Conservation (phyloP, 2,113 vertebrate species). For the Rhabdornis inornatus region DNA sequence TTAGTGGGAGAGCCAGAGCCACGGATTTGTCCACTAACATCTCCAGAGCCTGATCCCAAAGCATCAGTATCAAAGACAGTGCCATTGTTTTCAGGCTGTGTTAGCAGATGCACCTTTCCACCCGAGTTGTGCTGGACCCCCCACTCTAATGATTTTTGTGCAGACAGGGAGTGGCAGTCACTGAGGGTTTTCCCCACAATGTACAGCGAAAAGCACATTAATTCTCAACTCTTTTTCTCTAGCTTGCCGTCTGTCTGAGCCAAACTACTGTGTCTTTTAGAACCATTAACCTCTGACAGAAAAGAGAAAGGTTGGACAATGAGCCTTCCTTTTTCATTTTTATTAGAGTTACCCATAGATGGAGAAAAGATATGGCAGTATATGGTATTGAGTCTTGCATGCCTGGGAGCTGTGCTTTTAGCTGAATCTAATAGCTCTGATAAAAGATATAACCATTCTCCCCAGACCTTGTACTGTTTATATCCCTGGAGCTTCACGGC, state of each 20-base stretch:
- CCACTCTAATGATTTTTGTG: background rate
- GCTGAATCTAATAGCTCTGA: background rate
- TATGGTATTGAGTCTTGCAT: background rate
- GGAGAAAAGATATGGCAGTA: background rate
- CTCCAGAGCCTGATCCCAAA: background rate
- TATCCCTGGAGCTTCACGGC: background rate
- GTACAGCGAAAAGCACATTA: background rate
- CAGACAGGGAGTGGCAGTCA: background rate
- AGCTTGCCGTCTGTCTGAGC: background rate
- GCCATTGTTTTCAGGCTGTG: background rate
- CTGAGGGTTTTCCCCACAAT: background rate
- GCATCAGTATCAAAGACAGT: background rate
- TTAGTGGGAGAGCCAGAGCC: background rate
- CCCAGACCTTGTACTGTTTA: background rate
- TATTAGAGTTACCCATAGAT: background rate
- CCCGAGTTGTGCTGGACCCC: background rate
- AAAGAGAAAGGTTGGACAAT: background rate
- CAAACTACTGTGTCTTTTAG: background rate
- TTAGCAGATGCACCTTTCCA: background rate
- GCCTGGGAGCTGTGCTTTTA: background rate
- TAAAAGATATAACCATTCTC: background rate
- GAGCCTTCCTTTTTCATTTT: background rate
- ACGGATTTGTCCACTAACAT: background rate
- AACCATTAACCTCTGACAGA: background rate
- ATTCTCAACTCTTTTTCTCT: background rate